These are phyloP conservation scores for Caenorhabditis drosophilae DNA, from an alignment of 2,888 invertebrate species.

Conservation along the genomic window DNA sequence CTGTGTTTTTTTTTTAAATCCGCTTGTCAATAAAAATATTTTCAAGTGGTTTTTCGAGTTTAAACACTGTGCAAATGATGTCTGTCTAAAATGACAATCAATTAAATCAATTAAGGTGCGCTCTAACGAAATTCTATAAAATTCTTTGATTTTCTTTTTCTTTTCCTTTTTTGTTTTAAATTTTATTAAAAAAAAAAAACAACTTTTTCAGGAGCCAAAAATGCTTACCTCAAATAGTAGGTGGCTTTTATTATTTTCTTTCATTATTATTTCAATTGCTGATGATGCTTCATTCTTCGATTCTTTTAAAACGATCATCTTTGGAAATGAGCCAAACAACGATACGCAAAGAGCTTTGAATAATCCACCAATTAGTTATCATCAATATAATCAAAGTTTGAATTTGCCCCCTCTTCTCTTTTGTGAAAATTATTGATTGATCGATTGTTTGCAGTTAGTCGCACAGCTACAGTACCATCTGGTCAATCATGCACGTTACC, in stretches of 20 bases:
- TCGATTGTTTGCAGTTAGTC: constrained; percentile 15
- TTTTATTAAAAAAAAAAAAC: neutral
- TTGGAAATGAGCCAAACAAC: constrained; percentile 21
- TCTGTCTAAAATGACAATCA: neutral
- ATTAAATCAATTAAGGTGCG: neutral
- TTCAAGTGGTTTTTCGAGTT: neutral
- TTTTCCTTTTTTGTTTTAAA: no score
- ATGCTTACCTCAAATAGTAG: constrained; percentile 6
- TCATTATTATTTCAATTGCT: constrained; percentile 8
- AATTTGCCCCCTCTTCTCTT: neutral
- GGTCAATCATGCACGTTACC: constrained; percentile 61
- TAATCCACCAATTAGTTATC: constrained; percentile 34
- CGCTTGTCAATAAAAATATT: neutral
- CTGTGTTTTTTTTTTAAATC: neutral
- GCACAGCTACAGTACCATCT: constrained; percentile 34
- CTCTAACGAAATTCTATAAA: neutral
- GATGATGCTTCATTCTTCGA: constrained; percentile 20
- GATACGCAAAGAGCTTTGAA: constrained; percentile 13
- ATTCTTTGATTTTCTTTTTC: neutral
- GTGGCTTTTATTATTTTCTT: constrained; percentile 23
- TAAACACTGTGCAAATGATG: neutral
- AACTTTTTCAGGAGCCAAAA: neutral
- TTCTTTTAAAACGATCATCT: constrained; percentile 34
- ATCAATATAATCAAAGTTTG: constrained; percentile 21
- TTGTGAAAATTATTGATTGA: neutral